Percentiles rank a stretch among this genome's conserved stretches.
Evolutionary conservation across 2,888 invertebrate genomes (phyloP).

Genomic region (Carpatolechia fugitivella): DNA sequence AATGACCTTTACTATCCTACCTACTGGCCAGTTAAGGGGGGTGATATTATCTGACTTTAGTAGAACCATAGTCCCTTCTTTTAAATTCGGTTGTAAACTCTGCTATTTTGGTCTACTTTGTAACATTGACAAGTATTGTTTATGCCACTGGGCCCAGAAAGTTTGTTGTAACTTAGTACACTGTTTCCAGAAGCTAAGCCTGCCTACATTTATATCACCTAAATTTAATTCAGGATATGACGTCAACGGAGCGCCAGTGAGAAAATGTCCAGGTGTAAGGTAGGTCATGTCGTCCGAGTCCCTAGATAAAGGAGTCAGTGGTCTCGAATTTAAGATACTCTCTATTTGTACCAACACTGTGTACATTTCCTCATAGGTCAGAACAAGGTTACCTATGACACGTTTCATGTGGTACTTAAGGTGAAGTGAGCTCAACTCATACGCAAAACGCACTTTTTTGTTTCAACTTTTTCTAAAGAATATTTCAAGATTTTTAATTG

Average conservation of each 20-base stretch:
- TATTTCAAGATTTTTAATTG: too few species aligned
- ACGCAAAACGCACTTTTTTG: too few species aligned
- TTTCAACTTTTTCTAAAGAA: too few species aligned
- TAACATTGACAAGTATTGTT: constrained; percentile 1
- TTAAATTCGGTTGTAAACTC: not conserved
- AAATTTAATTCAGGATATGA: too few species aligned
- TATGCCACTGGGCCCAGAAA: not conserved
- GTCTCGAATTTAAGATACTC: not conserved
- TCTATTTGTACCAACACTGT: constrained; percentile 3
- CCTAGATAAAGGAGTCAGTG: not conserved
- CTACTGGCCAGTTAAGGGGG: constrained; percentile 4
- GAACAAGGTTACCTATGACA: not conserved
- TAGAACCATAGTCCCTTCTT: not conserved
- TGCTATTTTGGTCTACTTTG: constrained; percentile 6
- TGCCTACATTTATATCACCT: too few species aligned
- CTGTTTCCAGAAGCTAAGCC: too few species aligned
- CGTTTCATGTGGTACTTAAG: constrained; percentile 14
- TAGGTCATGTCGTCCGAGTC: not conserved
- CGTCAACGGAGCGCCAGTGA: too few species aligned
- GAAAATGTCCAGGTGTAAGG: not conserved
- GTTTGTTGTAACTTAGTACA: too few species aligned
- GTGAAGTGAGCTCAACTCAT: too few species aligned
- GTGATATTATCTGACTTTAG: not conserved
- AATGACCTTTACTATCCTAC: not conserved
- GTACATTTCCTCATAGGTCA: constrained; percentile 18